A percentile compares a stretch with the other conserved stretches of the same genome.
These are phyloP conservation scores for Phoenicopterus ruber DNA, from an alignment of 2,113 vertebrate genomes.

Conservation along the genomic window DNA sequence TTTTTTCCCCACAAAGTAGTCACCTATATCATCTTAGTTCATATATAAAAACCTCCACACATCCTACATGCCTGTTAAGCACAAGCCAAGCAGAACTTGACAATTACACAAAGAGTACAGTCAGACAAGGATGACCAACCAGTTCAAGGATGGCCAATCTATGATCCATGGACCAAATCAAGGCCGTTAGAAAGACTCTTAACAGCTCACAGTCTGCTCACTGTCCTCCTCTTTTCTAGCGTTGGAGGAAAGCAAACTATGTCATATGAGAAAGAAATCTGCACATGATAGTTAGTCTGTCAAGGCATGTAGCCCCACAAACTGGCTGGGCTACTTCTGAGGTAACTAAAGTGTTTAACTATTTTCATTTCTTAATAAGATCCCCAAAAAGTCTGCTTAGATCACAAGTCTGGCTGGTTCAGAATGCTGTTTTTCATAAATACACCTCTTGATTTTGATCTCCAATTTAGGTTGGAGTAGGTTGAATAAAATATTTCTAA, in stretches of 20 bases:
- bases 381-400: neutral
- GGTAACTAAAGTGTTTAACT: neutral
- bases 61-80: neutral
- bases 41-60: neutral
- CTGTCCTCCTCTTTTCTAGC: neutral
- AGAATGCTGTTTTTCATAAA: neutral
- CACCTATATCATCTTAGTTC: neutral
- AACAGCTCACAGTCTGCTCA: fast-evolving
- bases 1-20: neutral
- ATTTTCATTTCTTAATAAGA: neutral
- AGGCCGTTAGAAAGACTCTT: neutral
- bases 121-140: neutral
- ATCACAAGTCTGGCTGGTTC: neutral
- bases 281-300: neutral
- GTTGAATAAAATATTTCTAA: neutral
- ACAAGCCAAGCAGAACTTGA: neutral
- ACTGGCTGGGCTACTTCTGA: neutral
- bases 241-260: neutral
- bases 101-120: neutral
- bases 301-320: neutral
- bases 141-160: neutral
- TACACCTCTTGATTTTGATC: neutral
- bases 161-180: neutral
- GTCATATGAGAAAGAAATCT: neutral
- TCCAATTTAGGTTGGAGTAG: neutral